Percentiles rank a stretch among this genome's conserved stretches.
Conservation (phyloP, 2,888 invertebrate genomes). For the Pseudolycoriella hygida region DNA sequence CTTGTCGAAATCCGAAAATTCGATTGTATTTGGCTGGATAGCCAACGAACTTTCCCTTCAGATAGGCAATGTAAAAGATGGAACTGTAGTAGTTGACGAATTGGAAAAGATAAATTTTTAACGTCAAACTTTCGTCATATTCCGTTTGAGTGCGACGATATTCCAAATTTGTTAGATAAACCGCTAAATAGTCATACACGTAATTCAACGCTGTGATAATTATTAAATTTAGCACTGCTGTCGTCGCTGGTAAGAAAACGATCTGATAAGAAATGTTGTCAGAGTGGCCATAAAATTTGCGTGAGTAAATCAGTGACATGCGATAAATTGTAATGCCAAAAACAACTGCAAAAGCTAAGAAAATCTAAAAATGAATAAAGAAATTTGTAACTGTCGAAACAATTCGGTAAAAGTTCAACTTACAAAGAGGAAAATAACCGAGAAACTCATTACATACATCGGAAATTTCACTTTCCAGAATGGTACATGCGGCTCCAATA, state of each 20-base stretch:
- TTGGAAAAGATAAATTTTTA: constrained; percentile 75
- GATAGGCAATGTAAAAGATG: constrained; percentile 68
- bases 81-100: constrained; percentile 82
- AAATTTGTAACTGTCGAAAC: neutral
- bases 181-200: constrained; percentile 45
- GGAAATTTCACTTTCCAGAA: constrained; percentile 61
- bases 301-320: constrained; percentile 44
- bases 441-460: constrained; percentile 49
- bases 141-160: constrained; percentile 65
- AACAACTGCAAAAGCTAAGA: constrained; percentile 52
- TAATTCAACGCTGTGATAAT: constrained; percentile 60
- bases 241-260: constrained; percentile 54
- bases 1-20: constrained; percentile 49
- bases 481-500: constrained; percentile 52
- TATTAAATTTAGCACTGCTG: constrained; percentile 58
- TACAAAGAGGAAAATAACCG: constrained; percentile 34
- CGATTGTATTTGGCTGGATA: constrained; percentile 60
- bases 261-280: constrained; percentile 37
- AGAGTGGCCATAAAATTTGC: constrained; percentile 33
- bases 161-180: constrained; percentile 54
- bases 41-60: constrained; percentile 62
- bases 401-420: constrained; percentile 10
- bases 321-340: constrained; percentile 62
- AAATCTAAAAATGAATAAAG: constrained; percentile 38
- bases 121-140: constrained; percentile 68